Percentiles rank a stretch among this genome's conserved stretches.
Conservation (phyloP, 2,113 vertebrate species). For the Apodemus sylvaticus region DNA sequence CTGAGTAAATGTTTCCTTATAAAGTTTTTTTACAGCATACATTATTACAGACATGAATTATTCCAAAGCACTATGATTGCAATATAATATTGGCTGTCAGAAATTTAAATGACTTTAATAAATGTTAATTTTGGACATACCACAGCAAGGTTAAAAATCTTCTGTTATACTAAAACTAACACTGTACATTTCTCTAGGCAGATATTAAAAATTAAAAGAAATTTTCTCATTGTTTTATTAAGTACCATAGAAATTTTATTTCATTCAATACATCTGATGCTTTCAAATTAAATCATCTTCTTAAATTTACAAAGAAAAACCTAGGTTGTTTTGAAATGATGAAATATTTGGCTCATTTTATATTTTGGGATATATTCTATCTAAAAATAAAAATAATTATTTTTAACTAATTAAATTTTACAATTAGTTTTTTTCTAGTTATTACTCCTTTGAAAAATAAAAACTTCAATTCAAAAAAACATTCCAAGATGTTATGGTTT, state of each 20-base stretch:
- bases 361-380: slow-evolving; percentile 62
- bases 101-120: slow-evolving; percentile 42
- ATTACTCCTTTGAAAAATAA: neutral
- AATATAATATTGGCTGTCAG: slow-evolving; percentile 42
- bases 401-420: slow-evolving; percentile 65
- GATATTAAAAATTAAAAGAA: slow-evolving; percentile 65
- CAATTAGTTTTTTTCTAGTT: slow-evolving; percentile 31
- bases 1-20: neutral
- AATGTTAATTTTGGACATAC: slow-evolving; percentile 30
- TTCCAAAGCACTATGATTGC: neutral
- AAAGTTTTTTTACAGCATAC: neutral
- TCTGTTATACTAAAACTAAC: slow-evolving; percentile 42
- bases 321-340: slow-evolving; percentile 63
- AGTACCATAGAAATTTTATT: slow-evolving; percentile 66
- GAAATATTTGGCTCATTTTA: slow-evolving; percentile 59
- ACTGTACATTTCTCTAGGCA: slow-evolving; percentile 19
- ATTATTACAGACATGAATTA: neutral
- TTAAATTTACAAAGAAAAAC: slow-evolving; percentile 34
- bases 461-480: slow-evolving; percentile 40
- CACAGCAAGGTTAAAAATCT: neutral
- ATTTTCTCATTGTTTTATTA: slow-evolving; percentile 65
- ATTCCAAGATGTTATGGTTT: slow-evolving; percentile 25
- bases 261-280: slow-evolving; percentile 72
- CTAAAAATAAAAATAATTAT: slow-evolving; percentile 65
- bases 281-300: slow-evolving; percentile 72